Base-by-base conservation (phyloP, 2,113 vertebrate species). In the Eurypyga helias region DNA sequence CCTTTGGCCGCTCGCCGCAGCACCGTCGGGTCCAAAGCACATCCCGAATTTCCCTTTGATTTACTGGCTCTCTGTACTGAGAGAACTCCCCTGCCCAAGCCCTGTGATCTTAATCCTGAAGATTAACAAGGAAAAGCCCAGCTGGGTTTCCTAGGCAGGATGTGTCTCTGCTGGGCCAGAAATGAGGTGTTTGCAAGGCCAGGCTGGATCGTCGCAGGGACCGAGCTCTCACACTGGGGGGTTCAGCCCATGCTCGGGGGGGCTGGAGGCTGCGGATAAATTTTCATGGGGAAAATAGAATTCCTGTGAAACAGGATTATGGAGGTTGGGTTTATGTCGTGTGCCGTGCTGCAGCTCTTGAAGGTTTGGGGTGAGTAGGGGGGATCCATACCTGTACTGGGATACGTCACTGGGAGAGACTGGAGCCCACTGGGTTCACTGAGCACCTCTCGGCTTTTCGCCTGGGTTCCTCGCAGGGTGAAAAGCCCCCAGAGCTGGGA, bases 401-500 rank as follows among this genome's bases (percentile, higher is more conserved):
- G 75, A 48, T 18, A 76, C 33, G 18, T 58, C 34, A 14, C 33
- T 48, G 38, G 25, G 34, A 67, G 17, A 17, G 3, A 17, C 29
- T 66, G 90, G 58, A 67, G 17, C 41, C 34, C 18, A 21, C 67
- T 34, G 76, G 67, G 58, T 10, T 88, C 58, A 4, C 75, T 69
- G 4, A 78, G 72, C 58, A 23, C 49, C 65, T 55, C 65, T 75
- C 21, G 1, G 17, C 85, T 49, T 87, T 36, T 45, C 3, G 6
- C 28, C 55, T 2, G 6, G 38, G 66, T 75, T 94, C 24, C 52
- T 71, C 0, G 26, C 76, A 66, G 82, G 43, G 55, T 80, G 85
- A 23, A 38, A 60, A 87, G 51, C 76, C 78, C 92, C 76, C 18
- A 10, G 87, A 94, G 88, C 85, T 93, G 96, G 93, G 96, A 96